Evolutionary conservation across 2,888 invertebrate species (phyloP), one percentile per base, ranked within the genome.

Genomic region (Psylliodes chrysocephalus): DNA sequence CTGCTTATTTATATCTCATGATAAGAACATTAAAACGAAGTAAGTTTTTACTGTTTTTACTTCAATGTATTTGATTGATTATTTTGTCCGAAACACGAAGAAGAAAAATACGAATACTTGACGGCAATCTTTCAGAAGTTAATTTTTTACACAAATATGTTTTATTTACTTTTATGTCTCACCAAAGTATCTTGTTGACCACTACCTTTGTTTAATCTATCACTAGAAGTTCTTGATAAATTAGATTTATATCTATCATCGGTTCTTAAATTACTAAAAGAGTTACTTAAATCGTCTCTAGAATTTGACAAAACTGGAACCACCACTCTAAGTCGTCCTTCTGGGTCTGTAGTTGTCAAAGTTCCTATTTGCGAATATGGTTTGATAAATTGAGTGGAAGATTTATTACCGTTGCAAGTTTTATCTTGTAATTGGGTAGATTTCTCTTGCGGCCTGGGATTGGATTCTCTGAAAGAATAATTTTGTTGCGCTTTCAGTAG

Each of bases 141-240:
- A 33, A 33, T 33, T 33, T 33, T 5, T 35, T 35, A 4, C 35
- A 35, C 33, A 3, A 33, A 33, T 25, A 25, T 33, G 7, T 33
- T 12, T 84, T 82, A 94, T 83, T 94, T 94, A 28, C 94, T 94
- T 22, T 94, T 95, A 79, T 94, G 94, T 73, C 94, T 86, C 15
- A 93, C 93, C 94, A 94, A 94, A 67, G 90, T 89, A 10, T 35
- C 25, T 2, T 49, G 38, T n/a, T 49, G 14, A 8, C 25, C 7
- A 17, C 18, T 35, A 47, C 25, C 35, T 57, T 93, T 91, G 3
- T 94, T 93, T 64, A 94, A 90, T 80, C 92, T 92, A 77, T 94
- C 94, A 82, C 94, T 94, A 25, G 93, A 93, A 49, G 92, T 90
- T 71, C 94, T 86, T 7, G 59, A 51, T 30, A 59, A 40, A 30